Evolutionary conservation across 2,113 vertebrate genomes (phyloP), one percentile per base, ranked within the genome.

Genomic region (Brachypteracias leptosomus): DNA sequence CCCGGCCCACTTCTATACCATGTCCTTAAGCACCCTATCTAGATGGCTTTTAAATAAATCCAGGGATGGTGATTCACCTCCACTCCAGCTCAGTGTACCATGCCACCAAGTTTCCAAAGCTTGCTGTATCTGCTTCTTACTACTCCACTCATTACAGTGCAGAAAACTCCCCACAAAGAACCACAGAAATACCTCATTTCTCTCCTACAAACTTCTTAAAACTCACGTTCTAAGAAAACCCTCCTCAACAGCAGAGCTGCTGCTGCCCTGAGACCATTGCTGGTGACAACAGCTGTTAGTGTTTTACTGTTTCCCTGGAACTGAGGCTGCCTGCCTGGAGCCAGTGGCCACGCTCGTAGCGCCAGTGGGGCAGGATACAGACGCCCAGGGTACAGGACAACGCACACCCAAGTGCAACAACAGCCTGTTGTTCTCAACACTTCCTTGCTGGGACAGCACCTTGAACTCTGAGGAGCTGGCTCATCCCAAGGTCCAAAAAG

Each of bases 371-470:
- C 95, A 96, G 96, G 88, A 96, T 88, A 92, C 51, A 76, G 75
- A 65, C 3, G 3, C 72, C 65, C 88, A 62, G 33, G 8, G 51
- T 11, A 78, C 75, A 77, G 86, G 80, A 94, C 68, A 81, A 86
- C 2, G 68, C 76, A 83, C 31, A 1, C 51, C 83, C 88, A 80
- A 86, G 35, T 1, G 29, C 79, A 93, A 95, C 90, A 92, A 97
- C 58, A 90, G 90, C 36, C 72, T 80, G 67, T 77, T 95, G 88
- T 94, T 97, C 57, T 31, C 92, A 66, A 76, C 46, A 42, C 72
- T 95, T 95, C 95, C 95, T 94, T 70, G 73, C 55, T 3, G 4
- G 49, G 88, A 92, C 36, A 36, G 74, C 20, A 88, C 82, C 55
- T 90, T 89, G 83, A 92, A 90, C 83, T 80, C 47, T 7, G 29